Evolutionary conservation across 2,888 invertebrate genomes (phyloP).

Genomic region (Oithona nana): DNA sequence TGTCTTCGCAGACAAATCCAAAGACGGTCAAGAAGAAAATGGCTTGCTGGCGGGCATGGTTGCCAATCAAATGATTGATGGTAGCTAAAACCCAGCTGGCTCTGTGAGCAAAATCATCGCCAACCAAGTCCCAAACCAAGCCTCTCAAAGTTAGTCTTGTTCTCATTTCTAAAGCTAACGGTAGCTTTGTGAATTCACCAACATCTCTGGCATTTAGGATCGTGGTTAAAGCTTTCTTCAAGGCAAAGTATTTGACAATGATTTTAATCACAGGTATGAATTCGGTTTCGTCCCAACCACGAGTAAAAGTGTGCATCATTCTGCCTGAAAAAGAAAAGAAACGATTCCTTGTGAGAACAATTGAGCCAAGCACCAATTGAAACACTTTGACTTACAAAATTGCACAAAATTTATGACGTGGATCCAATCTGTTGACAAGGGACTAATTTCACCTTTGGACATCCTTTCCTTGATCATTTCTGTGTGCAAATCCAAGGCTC

Average conservation of each 20-base stretch:
- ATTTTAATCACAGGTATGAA: neutral
- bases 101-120: neutral
- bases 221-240: too few species aligned
- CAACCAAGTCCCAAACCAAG: neutral
- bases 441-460: too few species aligned
- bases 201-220: too few species aligned
- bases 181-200: too few species aligned
- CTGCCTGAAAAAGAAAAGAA: too few species aligned
- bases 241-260: too few species aligned
- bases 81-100: neutral
- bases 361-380: too few species aligned
- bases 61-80: neutral
- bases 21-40: neutral
- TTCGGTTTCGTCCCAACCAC: constrained; percentile 1
- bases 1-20: neutral
- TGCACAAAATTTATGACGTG: too few species aligned
- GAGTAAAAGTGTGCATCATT: neutral
- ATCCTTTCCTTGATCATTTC: too few species aligned
- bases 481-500: too few species aligned
- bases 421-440: too few species aligned
- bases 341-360: too few species aligned
- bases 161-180: neutral
- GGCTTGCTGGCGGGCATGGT: neutral
- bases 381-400: neutral
- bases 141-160: neutral